Percentiles rank a stretch among this genome's conserved stretches.
Conservation (phyloP, 2,888 invertebrate species). For the Trachelus tabidus region DNA sequence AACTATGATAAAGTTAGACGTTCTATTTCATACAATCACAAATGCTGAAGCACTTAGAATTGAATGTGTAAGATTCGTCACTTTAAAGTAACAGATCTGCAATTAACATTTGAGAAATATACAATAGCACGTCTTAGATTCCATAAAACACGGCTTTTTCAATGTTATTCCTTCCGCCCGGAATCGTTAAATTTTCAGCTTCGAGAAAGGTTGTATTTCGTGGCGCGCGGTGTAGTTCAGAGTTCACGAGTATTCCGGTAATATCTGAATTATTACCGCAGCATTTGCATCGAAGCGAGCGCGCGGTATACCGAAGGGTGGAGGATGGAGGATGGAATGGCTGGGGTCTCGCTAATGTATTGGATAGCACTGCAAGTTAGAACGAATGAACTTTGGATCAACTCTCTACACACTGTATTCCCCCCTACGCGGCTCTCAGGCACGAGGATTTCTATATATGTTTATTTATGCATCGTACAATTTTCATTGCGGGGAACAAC, state of each 20-base stretch:
- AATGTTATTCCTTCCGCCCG: neutral
- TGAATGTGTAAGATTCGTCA: neutral
- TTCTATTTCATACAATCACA: neutral
- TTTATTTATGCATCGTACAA: neutral
- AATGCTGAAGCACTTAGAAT: neutral
- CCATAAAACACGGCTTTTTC: neutral
- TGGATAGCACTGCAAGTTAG: slow-evolving; percentile 7
- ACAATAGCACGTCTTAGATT: neutral
- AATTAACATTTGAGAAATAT: neutral
- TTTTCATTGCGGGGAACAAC: neutral
- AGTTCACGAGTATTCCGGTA: slow-evolving; percentile 24
- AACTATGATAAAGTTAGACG: neutral
- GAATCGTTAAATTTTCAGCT: neutral
- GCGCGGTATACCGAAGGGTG: slow-evolving; percentile 11
- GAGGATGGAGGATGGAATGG: neutral
- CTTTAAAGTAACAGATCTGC: neutral
- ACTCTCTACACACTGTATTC: neutral
- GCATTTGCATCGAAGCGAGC: slow-evolving; percentile 27
- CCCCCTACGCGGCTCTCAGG: slow-evolving; percentile 2
- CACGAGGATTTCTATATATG: neutral
- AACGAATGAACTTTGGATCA: slow-evolving; percentile 2
- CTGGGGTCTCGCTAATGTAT: slow-evolving; percentile 32
- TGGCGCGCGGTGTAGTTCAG: slow-evolving; percentile 2
- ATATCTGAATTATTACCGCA: slow-evolving; percentile 36
- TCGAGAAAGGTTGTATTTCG: neutral